Percentiles rank a stretch among this genome's conserved stretches.
These are phyloP conservation scores for Junonia oenone DNA, from an alignment of 2,888 invertebrate species.

Conservation along the genomic window DNA sequence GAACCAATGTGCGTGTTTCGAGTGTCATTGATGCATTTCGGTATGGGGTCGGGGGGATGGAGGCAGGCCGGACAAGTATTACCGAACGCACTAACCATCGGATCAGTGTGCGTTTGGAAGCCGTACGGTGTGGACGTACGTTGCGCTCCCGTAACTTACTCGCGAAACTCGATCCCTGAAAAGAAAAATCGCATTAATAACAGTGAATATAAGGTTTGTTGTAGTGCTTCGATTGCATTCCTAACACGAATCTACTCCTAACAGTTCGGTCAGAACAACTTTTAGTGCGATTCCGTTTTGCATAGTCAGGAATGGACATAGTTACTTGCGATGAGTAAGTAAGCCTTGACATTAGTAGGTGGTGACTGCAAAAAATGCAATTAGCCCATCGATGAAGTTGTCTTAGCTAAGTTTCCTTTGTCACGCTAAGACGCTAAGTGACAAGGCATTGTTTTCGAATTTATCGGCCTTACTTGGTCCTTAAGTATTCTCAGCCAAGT, in stretches of 20 bases:
- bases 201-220: constrained; percentile 57
- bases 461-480: constrained; percentile 56
- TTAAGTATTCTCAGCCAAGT: constrained; percentile 37
- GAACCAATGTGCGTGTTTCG: constrained; percentile 69
- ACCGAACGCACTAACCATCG: constrained; percentile 33
- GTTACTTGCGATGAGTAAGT: constrained; percentile 62
- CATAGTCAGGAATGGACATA: constrained; percentile 59
- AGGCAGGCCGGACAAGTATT: constrained; percentile 50
- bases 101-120: constrained; percentile 70
- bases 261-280: constrained; percentile 16
- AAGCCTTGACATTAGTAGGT: constrained; percentile 70
- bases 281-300: constrained; percentile 26
- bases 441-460: constrained; percentile 67
- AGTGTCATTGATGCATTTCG: constrained; percentile 79
- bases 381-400: constrained; percentile 63
- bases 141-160: constrained; percentile 65
- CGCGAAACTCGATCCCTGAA: constrained; percentile 63
- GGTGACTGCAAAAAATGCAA: constrained; percentile 71
- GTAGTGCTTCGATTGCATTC: constrained; percentile 48
- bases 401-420: constrained; percentile 68
- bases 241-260: constrained; percentile 3
- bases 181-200: constrained; percentile 39
- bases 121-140: constrained; percentile 58
- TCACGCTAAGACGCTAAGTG: constrained; percentile 51
- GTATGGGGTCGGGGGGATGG: constrained; percentile 62